A percentile compares a stretch with the other conserved stretches of the same genome.
Conservation (phyloP, 2,113 vertebrate species). For the Protobothrops mucrosquamatus region DNA sequence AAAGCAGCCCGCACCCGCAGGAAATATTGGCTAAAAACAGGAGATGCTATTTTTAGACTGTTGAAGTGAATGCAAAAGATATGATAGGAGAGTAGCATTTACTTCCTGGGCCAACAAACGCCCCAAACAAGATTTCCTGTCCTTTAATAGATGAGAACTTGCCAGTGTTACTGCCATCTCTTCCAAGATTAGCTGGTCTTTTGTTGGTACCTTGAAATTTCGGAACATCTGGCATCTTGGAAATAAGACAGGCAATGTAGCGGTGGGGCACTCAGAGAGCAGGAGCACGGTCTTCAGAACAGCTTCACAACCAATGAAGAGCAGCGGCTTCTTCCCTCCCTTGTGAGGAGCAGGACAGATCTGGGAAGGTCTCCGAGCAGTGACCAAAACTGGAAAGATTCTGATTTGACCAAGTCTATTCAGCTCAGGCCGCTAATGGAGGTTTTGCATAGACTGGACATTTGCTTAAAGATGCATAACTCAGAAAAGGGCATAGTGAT, state of each 20-base stretch:
- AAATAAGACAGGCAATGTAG: constrained; percentile 60
- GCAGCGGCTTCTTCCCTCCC: constrained; percentile 40
- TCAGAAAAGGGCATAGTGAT: constrained; percentile 48
- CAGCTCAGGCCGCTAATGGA: constrained; percentile 58
- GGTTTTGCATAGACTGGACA: constrained; percentile 76
- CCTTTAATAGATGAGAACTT: background rate
- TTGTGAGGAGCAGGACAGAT: background rate
- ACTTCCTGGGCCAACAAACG: constrained; percentile 13
- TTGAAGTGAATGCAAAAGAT: background rate
- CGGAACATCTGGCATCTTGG: background rate
- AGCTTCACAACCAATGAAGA: constrained; percentile 51
- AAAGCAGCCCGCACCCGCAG: constrained; percentile 60
- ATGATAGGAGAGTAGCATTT: constrained; percentile 28
- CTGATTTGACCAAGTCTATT: constrained; percentile 39
- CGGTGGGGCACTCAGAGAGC: constrained; percentile 17
- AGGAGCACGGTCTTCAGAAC: constrained; percentile 50
- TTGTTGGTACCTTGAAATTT: background rate
- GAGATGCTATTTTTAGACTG: constrained; percentile 46
- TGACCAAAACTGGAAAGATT: constrained; percentile 60
- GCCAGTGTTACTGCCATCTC: background rate
- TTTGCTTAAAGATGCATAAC: constrained; percentile 63
- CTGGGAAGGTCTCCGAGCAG: background rate
- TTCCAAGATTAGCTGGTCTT: constrained; percentile 5
- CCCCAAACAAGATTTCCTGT: background rate
- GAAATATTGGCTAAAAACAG: constrained; percentile 44